Base-by-base conservation (phyloP, 2,797 vertebrate genomes). In the Hafferia zeledoni region DNA sequence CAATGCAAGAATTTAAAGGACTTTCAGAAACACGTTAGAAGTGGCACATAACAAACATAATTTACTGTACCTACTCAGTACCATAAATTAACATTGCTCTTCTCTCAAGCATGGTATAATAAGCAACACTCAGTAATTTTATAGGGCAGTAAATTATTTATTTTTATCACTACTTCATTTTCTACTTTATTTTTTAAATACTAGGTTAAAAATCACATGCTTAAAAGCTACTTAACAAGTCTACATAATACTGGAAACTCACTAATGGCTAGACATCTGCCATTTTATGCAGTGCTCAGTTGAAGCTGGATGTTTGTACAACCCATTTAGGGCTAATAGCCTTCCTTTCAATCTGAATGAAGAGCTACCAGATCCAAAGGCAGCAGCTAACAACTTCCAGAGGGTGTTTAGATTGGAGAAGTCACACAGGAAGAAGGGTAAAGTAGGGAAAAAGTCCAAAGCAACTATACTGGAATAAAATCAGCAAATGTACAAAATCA, bases 351-450 rank as follows among this genome's bases (percentile, higher is more conserved):
- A 57, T n/a, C 69, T 93, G 83, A 93, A 89, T 47, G 43, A 89
- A 87, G 79, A 93, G 72, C 39, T 72, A 91, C 65, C 35, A 94
- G 53, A 92, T 95, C 72, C 79, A 89, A 79, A 18, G 79, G 76
- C n/a, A 95, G 87, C 47, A 83, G 65, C 65, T 83, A 95, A 93
- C 82, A 69, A 91, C 83, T 95, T 94, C 85, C 87, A 96, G 69
- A 83, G 63, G n/a, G 4, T 92, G 75, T 94, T 95, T 95, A 78
- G 82, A 69, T 81, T 95, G 87, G 91, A 86, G 27, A 90, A 91
- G 67, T 83, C 44, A 86, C 84, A 90, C 44, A 86, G 94, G 87
- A 91, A 87, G 92, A 90, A 90, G 69, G 78, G 55, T 91, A 91
- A 80, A 94, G 57, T 13, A 85, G 41, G 74, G 59, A 41, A 76